Conservation (phyloP, 1,140 invertebrate genomes). For the Alviniconcha marisindica region DNA sequence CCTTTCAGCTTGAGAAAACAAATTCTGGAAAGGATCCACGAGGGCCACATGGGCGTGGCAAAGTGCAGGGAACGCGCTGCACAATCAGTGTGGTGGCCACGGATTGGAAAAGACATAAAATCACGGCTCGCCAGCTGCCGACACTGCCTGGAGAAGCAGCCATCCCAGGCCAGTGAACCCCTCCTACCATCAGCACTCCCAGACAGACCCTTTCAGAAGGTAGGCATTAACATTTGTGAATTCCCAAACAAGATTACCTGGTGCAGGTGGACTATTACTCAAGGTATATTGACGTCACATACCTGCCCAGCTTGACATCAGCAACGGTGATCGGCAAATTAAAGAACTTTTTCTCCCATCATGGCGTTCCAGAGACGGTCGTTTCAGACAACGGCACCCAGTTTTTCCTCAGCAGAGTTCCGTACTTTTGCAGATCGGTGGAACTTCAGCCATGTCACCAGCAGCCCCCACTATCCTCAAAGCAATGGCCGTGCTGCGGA, state of each 20-base stretch:
- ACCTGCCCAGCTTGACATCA: background rate
- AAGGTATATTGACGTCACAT: constrained; percentile 28
- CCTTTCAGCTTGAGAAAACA: too few relatives aligned
- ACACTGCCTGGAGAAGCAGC: too few relatives aligned
- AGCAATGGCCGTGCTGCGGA: too few relatives aligned
- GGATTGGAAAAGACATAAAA: too few relatives aligned
- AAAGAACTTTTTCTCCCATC: constrained; percentile 12
- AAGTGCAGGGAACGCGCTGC: too few relatives aligned
- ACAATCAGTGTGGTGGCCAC: too few relatives aligned
- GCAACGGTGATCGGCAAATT: constrained; percentile 25
- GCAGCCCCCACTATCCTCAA: too few relatives aligned
- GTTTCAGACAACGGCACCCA: constrained; percentile 33
- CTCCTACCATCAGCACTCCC: constrained; percentile 31
- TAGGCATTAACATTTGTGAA: constrained; percentile 37
- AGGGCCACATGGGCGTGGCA: too few relatives aligned
- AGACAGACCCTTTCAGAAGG: constrained; percentile 31
- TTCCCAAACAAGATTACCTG: constrained; percentile 11
- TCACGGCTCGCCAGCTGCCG: too few relatives aligned
- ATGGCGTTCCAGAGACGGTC: constrained; percentile 31
- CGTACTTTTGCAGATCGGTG: constrained; percentile 25
- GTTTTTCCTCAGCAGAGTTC: constrained; percentile 44
- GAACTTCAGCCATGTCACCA: too few relatives aligned
- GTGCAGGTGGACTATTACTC: constrained; percentile 37
- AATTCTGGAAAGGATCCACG: too few relatives aligned
- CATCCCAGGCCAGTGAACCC: too few relatives aligned